These are phyloP conservation scores for Meandrusa payeni DNA, from an alignment of 2,888 invertebrate species.

Conservation along the genomic window DNA sequence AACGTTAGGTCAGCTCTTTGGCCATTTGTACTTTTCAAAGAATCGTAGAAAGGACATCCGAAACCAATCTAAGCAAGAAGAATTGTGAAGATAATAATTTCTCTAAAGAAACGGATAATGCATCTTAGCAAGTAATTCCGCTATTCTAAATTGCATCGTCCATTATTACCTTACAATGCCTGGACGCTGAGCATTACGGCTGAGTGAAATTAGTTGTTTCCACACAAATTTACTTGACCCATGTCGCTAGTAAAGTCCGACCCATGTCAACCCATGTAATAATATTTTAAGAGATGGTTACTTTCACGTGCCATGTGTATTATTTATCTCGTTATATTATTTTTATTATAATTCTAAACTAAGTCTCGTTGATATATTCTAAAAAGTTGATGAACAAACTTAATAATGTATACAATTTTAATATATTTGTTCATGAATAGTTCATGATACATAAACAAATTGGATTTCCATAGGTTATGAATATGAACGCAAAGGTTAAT, in stretches of 20 bases:
- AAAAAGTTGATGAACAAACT: no score
- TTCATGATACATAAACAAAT: no score
- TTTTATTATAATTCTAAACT: no score
- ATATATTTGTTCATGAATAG: no score
- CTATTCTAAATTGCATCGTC: conserved; percentile 20
- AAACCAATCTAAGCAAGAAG: conserved; percentile 18
- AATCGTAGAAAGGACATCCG: no score
- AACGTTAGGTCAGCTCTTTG: no score
- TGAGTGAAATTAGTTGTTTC: conserved; percentile 24
- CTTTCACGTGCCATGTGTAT: conserved; percentile 1
- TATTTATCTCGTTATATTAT: not conserved
- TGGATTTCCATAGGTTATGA: no score
- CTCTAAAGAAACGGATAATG: conserved; percentile 7
- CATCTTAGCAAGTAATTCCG: conserved; percentile 17
- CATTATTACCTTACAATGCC: conserved; percentile 18
- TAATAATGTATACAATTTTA: no score
- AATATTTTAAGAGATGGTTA: conserved; percentile 12
- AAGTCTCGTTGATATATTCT: no score
- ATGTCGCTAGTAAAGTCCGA: conserved; percentile 15
- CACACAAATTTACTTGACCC: conserved; percentile 24
- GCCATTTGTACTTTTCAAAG: no score
- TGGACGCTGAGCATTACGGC: not conserved
- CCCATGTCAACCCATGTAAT: conserved; percentile 19
- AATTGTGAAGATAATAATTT: conserved; percentile 10
- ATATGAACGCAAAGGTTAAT: no score